Base-by-base conservation (phyloP, 2,888 invertebrate genomes). In the Pelosia muscerda region DNA sequence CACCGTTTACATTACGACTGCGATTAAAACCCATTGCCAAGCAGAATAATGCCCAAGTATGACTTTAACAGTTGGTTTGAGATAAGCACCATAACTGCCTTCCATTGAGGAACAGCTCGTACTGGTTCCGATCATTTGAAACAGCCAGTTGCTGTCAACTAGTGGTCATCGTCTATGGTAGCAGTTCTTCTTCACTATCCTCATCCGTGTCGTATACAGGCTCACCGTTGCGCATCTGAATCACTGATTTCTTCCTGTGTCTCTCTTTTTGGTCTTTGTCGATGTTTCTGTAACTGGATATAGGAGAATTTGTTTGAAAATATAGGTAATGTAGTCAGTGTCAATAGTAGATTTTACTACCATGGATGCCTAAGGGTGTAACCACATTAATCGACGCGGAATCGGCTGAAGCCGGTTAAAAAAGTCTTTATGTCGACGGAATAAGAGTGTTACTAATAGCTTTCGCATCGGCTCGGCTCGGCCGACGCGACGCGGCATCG, bases 161-260 rank as follows among this genome's bases (percentile, higher is more conserved):
- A 9, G 22, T 26, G 2, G 23, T 19, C 1, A 1, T 25, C 79
- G 77, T 86, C 91, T 95, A 96, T 84, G 95, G 94, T 86, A 96
- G 95, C 60, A 96, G 95, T 84, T 96, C 96, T 74, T 96, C 96
- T 79, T 97, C 97, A 28, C 96, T 96, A 69, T 96, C 96, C 64
- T 96, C 96, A 59, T 96, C 96, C 4, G 96, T 95, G 69, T 95
- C 95, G 78, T 95, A 95, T 0, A 95, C 95, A 1, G 95, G 94
- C 3, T 95, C 93, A 55, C 95, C 95, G 58, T 95, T 94, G 72
- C 94, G 94, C 87, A 96, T 95, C 84, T 95, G 95, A 71, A 95
- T 95, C 34, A 96, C 96, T 13, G 95, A 95, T 74, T 96, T 95
- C 87, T 96, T 96, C 69, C 95, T 91, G 76, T 95, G 93, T 78